Percentiles rank a stretch among this genome's conserved stretches.
Evolutionary conservation across 2,888 invertebrate genomes (phyloP).

Genomic region (Geophilus truncorum): DNA sequence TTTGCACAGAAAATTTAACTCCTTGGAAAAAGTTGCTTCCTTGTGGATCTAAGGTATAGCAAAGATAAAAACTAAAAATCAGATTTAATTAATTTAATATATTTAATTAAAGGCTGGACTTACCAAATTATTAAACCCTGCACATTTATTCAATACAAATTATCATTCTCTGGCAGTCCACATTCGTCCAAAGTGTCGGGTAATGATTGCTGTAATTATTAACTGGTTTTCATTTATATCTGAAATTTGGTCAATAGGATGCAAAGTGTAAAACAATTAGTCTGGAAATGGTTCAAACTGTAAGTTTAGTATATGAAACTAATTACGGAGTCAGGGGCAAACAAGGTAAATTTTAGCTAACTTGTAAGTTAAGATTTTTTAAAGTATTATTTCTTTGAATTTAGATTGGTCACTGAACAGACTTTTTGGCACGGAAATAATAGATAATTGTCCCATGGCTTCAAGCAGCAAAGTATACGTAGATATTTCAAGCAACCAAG

Average conservation of each 20-base stretch:
- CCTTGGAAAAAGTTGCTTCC: conserved; percentile 97
- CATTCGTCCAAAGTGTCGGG: conserved; percentile 69
- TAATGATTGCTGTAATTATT: conserved; percentile 41
- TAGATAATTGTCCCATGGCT: conserved; percentile 72
- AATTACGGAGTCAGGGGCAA: conserved; percentile 44
- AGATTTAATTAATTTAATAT: background rate
- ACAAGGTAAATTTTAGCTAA: background rate
- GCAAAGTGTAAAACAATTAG: conserved; percentile 58
- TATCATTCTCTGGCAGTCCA: conserved; percentile 87
- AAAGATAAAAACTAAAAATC: background rate
- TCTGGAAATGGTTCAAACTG: conserved; percentile 75
- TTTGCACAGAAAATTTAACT: conserved; percentile 97
- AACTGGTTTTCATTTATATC: background rate
- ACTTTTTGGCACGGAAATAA: conserved; percentile 63
- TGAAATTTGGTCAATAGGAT: conserved; percentile 47
- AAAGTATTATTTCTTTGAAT: background rate
- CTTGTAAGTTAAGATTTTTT: too few species aligned
- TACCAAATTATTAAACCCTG: conserved; percentile 80
- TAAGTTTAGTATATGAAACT: conserved; percentile 81
- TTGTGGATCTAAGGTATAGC: conserved; percentile 74
- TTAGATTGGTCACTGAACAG: conserved; percentile 78
- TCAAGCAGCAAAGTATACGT: conserved; percentile 71
- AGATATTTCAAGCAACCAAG: conserved; percentile 60
- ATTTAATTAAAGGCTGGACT: conserved; percentile 65
- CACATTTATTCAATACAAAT: conserved; percentile 83